Evolutionary conservation across 2,797 vertebrate genomes (phyloP).

Genomic region (Dipus sagitta): DNA sequence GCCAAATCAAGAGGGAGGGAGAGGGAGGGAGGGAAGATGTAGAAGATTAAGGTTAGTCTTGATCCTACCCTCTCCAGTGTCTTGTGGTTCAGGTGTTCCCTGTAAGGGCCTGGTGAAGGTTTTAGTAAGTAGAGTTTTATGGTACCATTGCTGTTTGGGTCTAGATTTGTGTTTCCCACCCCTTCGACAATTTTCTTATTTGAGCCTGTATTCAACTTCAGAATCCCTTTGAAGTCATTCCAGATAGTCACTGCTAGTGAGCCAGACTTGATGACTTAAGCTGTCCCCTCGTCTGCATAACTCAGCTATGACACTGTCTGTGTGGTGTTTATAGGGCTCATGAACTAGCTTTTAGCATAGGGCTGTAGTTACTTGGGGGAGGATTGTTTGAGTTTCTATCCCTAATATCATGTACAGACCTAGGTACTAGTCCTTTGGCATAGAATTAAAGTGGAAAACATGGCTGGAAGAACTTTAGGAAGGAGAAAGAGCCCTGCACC

Average conservation of each 20-base stretch:
- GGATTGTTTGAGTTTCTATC: background rate
- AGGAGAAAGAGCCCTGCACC: background rate
- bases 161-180: too few relatives aligned
- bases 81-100: too few relatives aligned
- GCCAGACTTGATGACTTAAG: background rate
- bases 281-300: background rate
- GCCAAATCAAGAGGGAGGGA: too few relatives aligned
- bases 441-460: background rate
- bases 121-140: too few relatives aligned
- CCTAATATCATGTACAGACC: background rate
- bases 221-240: background rate
- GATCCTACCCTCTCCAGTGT: too few relatives aligned
- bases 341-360: background rate
- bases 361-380: background rate
- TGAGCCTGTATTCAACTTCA: background rate
- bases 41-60: too few relatives aligned
- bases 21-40: too few relatives aligned
- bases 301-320: background rate
- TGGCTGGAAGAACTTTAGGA: background rate
- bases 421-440: background rate
- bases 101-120: too few relatives aligned
- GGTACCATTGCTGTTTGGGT: too few relatives aligned
- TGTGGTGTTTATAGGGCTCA: background rate
- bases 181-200: too few relatives aligned
- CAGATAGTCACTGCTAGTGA: background rate